Evolutionary conservation across 2,888 invertebrate genomes (phyloP).

Genomic region (Masnerella sp.): DNA sequence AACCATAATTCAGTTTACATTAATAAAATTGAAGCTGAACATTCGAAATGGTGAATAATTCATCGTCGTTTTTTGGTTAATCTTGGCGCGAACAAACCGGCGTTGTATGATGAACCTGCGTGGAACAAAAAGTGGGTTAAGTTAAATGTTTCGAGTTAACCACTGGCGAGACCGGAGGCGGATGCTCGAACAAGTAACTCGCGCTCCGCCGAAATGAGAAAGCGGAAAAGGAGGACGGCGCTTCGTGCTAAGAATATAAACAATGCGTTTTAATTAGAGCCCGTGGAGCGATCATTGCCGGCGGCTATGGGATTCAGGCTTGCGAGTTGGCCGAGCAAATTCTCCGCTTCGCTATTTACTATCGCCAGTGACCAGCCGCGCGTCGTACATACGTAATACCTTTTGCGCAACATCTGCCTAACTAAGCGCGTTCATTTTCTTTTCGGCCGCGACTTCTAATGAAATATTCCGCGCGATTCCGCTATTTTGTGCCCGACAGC

Average conservation of each 20-base stretch:
- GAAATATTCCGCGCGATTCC: slow-evolving; percentile 34
- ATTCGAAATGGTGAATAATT: too few species aligned
- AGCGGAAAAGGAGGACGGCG: slow-evolving; percentile 23
- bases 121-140: slow-evolving; percentile 29
- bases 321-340: slow-evolving; percentile 25
- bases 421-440: slow-evolving; percentile 50
- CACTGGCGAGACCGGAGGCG: slow-evolving; percentile 5
- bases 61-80: too few species aligned
- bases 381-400: slow-evolving; percentile 52
- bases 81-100: too few species aligned
- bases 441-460: slow-evolving; percentile 25
- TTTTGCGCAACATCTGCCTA: slow-evolving; percentile 39
- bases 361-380: slow-evolving; percentile 43
- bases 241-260: slow-evolving; percentile 75
- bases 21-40: too few species aligned
- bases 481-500: slow-evolving; percentile 13
- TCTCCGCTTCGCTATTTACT: slow-evolving; percentile 34
- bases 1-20: too few species aligned
- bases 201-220: slow-evolving; percentile 23
- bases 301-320: slow-evolving; percentile 54
- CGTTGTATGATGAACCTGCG: slow-evolving; percentile 12
- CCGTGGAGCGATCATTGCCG: slow-evolving; percentile 68
- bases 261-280: slow-evolving; percentile 76
- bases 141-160: slow-evolving; percentile 37
- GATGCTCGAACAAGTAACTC: slow-evolving; percentile 41